Evolutionary conservation across 2,113 vertebrate species (phyloP), one percentile per base, ranked within the genome.

Genomic region (Ctenodactylus gundi): DNA sequence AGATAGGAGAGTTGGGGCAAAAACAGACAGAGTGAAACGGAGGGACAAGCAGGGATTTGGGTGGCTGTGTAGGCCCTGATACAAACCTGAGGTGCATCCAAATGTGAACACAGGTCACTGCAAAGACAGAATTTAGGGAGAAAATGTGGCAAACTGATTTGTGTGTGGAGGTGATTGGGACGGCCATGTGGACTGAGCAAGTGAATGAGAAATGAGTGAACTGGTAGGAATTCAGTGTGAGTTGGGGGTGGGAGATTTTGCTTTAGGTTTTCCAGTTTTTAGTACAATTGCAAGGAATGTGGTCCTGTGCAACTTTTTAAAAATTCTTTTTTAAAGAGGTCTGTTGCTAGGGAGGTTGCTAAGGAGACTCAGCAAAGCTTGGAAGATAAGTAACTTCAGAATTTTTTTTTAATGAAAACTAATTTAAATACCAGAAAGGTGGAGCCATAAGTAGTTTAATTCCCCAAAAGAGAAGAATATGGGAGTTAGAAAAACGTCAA

Each of bases 331-430:
- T 91, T 85, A 94, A 94, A 94, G 83, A 90, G 94, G 39, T 86
- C 44, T 89, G 89, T 97, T 97, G 91, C 95, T 95, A 96, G 36
- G 93, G 57, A 97, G 86, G 95, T 97, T 97, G 75, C 94, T 95
- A 97, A 84, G 95, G 89, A 96, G 86, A 96, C 46, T 44, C 39
- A 83, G 75, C 72, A 93, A 94, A 94, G 78, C 53, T 64, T 86
- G 70, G 81, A 95, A 94, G 67, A 95, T n/a, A 80, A 95, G 67
- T 88, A 88, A 93, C 77, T 96, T 96, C 68, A 95, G 73, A 76
- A 76, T 93, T 95, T 93, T 97, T 95, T 93, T 95, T 93, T 97
- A 94, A 91, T 89, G 93, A 78, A 96, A 78, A 86, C 57, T 96
- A 86, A 94, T 96, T 95, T 95, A 97, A 96, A 96, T 95, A 96